Conservation (phyloP, 35 echinoderm and acorn worm genomes). For the Ophioderma brevispina region DNA sequence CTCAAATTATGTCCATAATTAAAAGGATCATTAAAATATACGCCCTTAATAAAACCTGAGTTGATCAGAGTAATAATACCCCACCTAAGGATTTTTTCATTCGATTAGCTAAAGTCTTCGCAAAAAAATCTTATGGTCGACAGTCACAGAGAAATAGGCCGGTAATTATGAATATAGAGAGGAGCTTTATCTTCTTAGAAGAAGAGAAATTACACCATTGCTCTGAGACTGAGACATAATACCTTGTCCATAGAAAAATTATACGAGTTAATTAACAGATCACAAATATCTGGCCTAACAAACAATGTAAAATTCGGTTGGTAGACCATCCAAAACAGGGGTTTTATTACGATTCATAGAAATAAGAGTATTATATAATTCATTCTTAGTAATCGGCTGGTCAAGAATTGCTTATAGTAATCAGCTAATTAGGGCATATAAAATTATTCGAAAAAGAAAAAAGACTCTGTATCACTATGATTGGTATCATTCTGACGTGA, state of each 20-base stretch:
- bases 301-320: slow-evolving; percentile 23
- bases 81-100: background rate
- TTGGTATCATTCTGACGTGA: background rate
- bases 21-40: background rate
- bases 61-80: background rate
- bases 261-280: slow-evolving; percentile 1
- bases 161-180: background rate
- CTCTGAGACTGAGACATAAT: slow-evolving; percentile 5
- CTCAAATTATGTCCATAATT: background rate
- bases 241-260: slow-evolving; percentile 13
- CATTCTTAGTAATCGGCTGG: background rate
- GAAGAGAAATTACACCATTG: background rate
- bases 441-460: background rate
- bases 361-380: slow-evolving; percentile 1
- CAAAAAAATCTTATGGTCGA: slow-evolving; percentile 23
- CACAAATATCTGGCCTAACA: background rate
- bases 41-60: background rate
- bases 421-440: background rate
- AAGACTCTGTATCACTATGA: background rate
- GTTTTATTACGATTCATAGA: slow-evolving; percentile 24
- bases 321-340: slow-evolving; percentile 20
- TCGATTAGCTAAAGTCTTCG: slow-evolving; percentile 13
- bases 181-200: slow-evolving; percentile 19
- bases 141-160: slow-evolving; percentile 2
- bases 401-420: slow-evolving; percentile 22